phyloP scores from a whole-genome alignment of 2,113 vertebrate genomes.

The Apteryx mantelli region DNA sequence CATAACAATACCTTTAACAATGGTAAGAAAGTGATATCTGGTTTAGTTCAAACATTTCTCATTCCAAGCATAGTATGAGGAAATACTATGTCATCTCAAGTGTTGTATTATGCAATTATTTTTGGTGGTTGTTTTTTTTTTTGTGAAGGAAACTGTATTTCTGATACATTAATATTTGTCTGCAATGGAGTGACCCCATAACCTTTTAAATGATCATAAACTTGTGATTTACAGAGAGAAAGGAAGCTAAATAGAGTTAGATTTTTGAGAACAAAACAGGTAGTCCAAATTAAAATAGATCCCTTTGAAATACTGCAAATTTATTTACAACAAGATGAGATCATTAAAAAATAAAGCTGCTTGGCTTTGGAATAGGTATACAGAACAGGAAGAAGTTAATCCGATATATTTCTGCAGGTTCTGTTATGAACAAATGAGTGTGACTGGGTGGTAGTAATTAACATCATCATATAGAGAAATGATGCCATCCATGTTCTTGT shows the following conservation, averaged over 20 bases:
- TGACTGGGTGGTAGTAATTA: conserved; percentile 7
- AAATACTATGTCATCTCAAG: neutral
- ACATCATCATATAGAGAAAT: conserved; percentile 8
- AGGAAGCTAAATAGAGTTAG: neutral
- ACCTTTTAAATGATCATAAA: neutral
- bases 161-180: neutral
- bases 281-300: neutral
- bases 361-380: neutral
- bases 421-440: neutral
- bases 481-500: neutral
- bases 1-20: neutral
- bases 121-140: neutral
- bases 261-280: neutral
- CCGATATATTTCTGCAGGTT: neutral
- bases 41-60: neutral
- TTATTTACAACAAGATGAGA: neutral
- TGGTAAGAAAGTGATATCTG: neutral
- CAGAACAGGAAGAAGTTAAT: neutral
- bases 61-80: neutral
- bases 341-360: neutral
- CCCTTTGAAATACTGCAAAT: neutral
- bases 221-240: neutral
- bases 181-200: neutral
- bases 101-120: neutral
- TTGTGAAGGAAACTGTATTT: neutral